Evolutionary conservation across 2,797 vertebrate species (phyloP).

Genomic region (Cossypha heuglini): DNA sequence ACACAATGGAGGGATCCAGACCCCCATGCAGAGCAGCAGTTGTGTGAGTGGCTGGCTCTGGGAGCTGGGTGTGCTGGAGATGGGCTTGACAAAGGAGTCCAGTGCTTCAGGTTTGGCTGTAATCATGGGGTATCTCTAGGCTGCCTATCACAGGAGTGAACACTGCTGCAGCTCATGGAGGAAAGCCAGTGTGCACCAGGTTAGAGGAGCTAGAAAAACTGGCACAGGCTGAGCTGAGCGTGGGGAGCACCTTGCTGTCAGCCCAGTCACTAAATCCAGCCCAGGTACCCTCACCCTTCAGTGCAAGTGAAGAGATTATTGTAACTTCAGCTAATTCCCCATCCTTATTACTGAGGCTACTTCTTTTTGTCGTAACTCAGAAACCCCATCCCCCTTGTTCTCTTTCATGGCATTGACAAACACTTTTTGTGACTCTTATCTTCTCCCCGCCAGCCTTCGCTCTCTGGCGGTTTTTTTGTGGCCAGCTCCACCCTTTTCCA

Average conservation of each 20-base stretch:
- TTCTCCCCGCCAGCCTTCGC: neutral
- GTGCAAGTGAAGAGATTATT: neutral
- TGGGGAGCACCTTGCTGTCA: neutral
- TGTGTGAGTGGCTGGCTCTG: rapidly evolving
- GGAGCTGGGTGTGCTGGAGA: neutral
- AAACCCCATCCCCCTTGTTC: neutral
- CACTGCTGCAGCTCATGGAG: neutral
- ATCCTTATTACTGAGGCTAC: neutral
- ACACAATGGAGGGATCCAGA: rapidly evolving
- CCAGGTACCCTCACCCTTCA: neutral
- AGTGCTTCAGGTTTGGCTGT: neutral
- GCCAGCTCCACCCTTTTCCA: conserved; percentile 54
- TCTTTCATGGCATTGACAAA: neutral
- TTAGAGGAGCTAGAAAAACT: conserved; percentile 5
- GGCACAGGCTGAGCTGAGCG: neutral
- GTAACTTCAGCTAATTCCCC: neutral
- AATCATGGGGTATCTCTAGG: neutral
- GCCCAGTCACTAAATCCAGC: neutral
- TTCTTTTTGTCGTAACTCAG: neutral
- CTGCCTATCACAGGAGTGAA: neutral
- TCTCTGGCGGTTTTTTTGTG: conserved; percentile 55
- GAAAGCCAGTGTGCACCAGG: neutral
- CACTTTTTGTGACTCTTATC: conserved; percentile 42
- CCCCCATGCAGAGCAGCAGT: neutral
- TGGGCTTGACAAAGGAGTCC: neutral